Evolutionary conservation across 2,113 vertebrate genomes (phyloP).

Genomic region (Odocoileus hemionus): DNA sequence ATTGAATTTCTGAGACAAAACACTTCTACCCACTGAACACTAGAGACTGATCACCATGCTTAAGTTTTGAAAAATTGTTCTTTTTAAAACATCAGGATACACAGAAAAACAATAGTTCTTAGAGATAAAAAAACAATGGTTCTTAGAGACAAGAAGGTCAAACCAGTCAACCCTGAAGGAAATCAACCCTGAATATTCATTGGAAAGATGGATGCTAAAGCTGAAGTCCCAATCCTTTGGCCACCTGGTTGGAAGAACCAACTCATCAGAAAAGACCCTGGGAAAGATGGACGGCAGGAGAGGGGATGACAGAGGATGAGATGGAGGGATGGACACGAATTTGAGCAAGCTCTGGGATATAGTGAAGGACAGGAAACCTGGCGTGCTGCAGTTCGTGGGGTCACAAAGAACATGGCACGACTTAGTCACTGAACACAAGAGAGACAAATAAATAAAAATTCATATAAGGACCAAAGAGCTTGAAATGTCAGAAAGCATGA

Average conservation of each 20-base stretch:
- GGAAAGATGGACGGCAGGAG: neutral
- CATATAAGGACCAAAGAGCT: neutral
- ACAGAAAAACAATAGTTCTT: neutral
- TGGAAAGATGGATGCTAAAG: neutral
- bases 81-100: neutral
- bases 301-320: neutral
- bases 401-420: neutral
- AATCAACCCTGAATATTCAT: neutral
- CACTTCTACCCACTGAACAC: neutral
- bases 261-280: neutral
- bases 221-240: neutral
- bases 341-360: neutral
- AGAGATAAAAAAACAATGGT: neutral
- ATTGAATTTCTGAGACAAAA: neutral
- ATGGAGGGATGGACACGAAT: neutral
- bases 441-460: neutral
- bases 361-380: neutral
- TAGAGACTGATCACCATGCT: too few relatives aligned
- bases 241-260: neutral
- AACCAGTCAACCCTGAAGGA: neutral
- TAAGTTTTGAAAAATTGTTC: neutral
- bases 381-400: neutral
- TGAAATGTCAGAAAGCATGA: neutral
- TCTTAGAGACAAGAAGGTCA: neutral
- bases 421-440: neutral